phyloP scores from a whole-genome alignment of 1,140 invertebrate genomes.

The Zaprionus ghesquierei region DNA sequence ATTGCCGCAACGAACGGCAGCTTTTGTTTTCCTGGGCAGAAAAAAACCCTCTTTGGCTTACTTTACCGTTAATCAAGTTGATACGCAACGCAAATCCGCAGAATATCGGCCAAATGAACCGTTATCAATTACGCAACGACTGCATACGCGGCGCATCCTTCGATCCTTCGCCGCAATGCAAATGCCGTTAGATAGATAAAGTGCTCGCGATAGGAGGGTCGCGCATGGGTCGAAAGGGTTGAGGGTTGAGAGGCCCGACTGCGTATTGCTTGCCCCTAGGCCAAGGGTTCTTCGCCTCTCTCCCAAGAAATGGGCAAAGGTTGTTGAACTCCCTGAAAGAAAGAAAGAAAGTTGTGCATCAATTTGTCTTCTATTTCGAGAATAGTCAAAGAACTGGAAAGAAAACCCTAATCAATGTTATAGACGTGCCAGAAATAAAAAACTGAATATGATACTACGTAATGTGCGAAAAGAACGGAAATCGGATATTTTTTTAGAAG shows the following conservation, averaged over 20 bases:
- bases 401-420: slow-evolving; percentile 28
- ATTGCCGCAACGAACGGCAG: slow-evolving; percentile 28
- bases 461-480: background rate
- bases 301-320: slow-evolving; percentile 26
- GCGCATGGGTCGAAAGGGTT: slow-evolving; percentile 14
- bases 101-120: slow-evolving; percentile 62
- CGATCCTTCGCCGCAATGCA: slow-evolving; percentile 55
- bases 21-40: slow-evolving; percentile 4
- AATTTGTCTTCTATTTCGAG: slow-evolving; percentile 27
- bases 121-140: slow-evolving; percentile 75
- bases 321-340: slow-evolving; percentile 17
- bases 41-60: slow-evolving; percentile 28
- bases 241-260: slow-evolving; percentile 30
- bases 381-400: slow-evolving; percentile 25
- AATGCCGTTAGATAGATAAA: slow-evolving; percentile 70
- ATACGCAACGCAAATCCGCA: slow-evolving; percentile 63
- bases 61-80: slow-evolving; percentile 68
- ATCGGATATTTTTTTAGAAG: background rate
- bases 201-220: slow-evolving; percentile 44
- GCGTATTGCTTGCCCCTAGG: slow-evolving; percentile 5
- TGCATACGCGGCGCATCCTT: slow-evolving; percentile 45
- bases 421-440: background rate
- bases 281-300: slow-evolving; percentile 2
- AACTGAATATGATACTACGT: background rate
- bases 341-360: slow-evolving; percentile 23